phyloP scores from a whole-genome alignment of 2,113 vertebrate genomes.

The Barbus barbus region DNA sequence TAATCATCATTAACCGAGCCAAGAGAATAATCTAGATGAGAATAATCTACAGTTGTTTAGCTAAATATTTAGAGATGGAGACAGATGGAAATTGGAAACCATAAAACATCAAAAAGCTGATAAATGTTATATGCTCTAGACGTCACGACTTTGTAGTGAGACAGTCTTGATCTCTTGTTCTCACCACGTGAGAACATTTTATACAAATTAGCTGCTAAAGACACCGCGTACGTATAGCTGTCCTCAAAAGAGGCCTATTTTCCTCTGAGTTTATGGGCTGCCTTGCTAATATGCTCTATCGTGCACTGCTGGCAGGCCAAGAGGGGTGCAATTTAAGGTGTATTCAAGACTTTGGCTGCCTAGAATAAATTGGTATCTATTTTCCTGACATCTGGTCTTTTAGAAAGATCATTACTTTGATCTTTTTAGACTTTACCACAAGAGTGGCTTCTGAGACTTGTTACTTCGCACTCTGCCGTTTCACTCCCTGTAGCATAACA shows the following conservation, averaged over 20 bases:
- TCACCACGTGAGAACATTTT: constrained; percentile 17
- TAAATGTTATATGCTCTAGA: neutral
- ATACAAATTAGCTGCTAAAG: constrained; percentile 38
- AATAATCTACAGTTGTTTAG: constrained; percentile 48
- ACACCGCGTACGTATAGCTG: neutral
- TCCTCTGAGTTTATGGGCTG: constrained; percentile 20
- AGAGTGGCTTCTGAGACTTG: constrained; percentile 40
- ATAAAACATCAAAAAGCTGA: constrained; percentile 14
- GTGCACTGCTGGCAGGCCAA: constrained; percentile 44
- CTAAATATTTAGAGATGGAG: constrained; percentile 34
- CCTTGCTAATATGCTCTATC: constrained; percentile 28
- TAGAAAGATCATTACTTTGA: constrained; percentile 70
- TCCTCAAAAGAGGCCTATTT: constrained; percentile 33
- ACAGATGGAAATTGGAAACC: neutral
- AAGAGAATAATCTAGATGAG: constrained; percentile 57
- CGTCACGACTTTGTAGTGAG: constrained; percentile 14
- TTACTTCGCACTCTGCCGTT: constrained; percentile 9
- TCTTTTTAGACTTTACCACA: constrained; percentile 59
- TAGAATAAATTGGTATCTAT: constrained; percentile 68
- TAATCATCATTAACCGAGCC: constrained; percentile 61
- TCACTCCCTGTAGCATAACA: constrained; percentile 30
- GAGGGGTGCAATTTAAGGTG: constrained; percentile 69
- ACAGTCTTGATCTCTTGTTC: constrained; percentile 31
- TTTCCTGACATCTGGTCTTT: constrained; percentile 71
- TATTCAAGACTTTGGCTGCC: constrained; percentile 65